Evolutionary conservation across 2,113 vertebrate species (phyloP), one percentile per base, ranked within the genome.

Genomic region (Ailurus styani): DNA sequence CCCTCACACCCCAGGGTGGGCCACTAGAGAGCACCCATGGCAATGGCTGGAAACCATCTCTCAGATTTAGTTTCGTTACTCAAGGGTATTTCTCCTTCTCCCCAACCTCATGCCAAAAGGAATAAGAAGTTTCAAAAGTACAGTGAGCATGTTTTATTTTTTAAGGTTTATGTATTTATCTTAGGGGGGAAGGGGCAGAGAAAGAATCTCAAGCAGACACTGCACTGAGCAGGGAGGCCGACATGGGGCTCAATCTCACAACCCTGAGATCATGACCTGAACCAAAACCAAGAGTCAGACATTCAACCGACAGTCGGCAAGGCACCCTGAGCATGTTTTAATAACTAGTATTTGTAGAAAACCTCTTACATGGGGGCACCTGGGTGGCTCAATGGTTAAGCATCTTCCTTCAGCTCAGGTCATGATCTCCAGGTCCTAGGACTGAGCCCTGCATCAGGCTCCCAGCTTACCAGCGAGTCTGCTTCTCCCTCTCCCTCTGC

Each of bases 391-490:
- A 66, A 17, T 34, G 62, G 62, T 66, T 66, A 66, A 66, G 62
- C 31, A 3, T 17, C 62, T 34, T 31, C 31, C 62, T 64, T 64
- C 0, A 15, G 62, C 62, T 64, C 62, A 64, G 62, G 29, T 15
- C 62, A 66, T 17, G 14, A 66, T 66, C 29, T 64, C 62, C 62
- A 34, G 31, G 62, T 66, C 62, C 62, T 18, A 31, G 31, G 62
- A 66, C 34, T 3, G 3, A 66, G 62, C 15, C 31, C 14, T 0
- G 31, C 15, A 17, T 34, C 0, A 1, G 62, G 62, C 31, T 34
- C 62, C 31, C 31, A 34, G 31, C 62, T 66, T 31, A 66, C 6
- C 62, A 66, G 14, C 31, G 31, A 34, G 62, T 17, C 62, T 17
- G 31, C 29, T 34, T 66, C 62, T 66, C 62, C 31, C 31, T 66